Percentiles rank a stretch among this genome's conserved stretches.
phyloP scores from a whole-genome alignment of 1,140 invertebrate genomes.

The Calycopis cecrops region DNA sequence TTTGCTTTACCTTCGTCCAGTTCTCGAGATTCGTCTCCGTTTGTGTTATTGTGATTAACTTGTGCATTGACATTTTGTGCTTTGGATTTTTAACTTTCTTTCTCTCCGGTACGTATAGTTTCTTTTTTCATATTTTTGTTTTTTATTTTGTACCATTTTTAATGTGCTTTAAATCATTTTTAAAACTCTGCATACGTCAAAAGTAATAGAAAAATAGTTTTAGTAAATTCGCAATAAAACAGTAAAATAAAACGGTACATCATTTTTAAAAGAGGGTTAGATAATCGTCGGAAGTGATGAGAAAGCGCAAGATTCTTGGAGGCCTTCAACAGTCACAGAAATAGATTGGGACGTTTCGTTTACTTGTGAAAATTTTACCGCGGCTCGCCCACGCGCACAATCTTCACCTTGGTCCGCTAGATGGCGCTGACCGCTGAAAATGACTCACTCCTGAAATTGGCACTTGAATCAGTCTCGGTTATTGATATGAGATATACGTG shows the following conservation, averaged over 20 bases:
- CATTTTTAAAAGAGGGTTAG: constrained; percentile 33
- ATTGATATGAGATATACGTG: constrained; percentile 16
- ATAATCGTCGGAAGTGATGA: constrained; percentile 52
- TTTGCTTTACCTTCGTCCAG: constrained; percentile 54
- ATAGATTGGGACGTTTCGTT: constrained; percentile 66
- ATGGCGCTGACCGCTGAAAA: constrained; percentile 60
- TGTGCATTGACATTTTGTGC: constrained; percentile 45
- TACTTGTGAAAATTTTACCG: constrained; percentile 66
- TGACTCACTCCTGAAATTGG: constrained; percentile 42
- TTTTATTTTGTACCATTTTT: background rate
- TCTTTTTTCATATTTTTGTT: background rate
- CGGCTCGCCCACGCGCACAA: constrained; percentile 58
- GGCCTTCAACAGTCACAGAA: constrained; percentile 63
- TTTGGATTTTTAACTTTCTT: constrained; percentile 47
- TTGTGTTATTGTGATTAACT: constrained; percentile 49
- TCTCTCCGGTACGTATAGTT: constrained; percentile 44
- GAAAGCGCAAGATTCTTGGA: constrained; percentile 48
- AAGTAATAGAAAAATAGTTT: background rate
- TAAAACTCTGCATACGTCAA: background rate
- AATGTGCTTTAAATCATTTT: background rate
- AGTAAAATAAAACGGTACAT: background rate
- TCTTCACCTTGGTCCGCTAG: constrained; percentile 61
- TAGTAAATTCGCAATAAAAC: background rate
- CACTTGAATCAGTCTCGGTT: constrained; percentile 8
- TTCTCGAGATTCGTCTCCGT: constrained; percentile 36